Evolutionary conservation across 1,140 invertebrate genomes (phyloP).

Genomic region (Neelides sp.): DNA sequence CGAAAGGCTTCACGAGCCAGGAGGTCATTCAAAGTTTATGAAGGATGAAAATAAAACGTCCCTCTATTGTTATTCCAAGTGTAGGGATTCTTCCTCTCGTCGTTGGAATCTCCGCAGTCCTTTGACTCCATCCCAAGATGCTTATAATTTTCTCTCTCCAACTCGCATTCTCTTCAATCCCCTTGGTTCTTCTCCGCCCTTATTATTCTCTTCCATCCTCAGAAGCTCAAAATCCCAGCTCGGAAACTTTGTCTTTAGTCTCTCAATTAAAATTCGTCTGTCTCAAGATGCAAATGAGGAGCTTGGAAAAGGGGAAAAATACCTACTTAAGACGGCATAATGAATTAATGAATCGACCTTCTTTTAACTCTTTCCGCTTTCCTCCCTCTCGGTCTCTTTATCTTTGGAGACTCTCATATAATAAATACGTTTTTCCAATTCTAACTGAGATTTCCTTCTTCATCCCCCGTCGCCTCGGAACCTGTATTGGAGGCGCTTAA

Average conservation of each 20-base stretch:
- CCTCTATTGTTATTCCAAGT: slow-evolving; percentile 6
- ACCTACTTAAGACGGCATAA: slow-evolving; percentile 8
- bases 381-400: neutral
- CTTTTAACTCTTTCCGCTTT: slow-evolving; percentile 3
- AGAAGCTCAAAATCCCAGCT: neutral
- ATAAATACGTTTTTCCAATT: no score
- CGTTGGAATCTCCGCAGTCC: neutral
- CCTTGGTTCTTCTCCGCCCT: neutral
- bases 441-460: no score
- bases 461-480: no score
- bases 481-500: no score
- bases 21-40: slow-evolving; percentile 27
- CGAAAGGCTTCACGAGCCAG: slow-evolving; percentile 10
- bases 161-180: neutral
- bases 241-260: slow-evolving; percentile 11
- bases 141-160: neutral
- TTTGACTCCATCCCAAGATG: neutral
- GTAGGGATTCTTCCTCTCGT: neutral
- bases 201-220: no score
- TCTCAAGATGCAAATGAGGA: slow-evolving; percentile 16
- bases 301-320: neutral
- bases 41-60: slow-evolving; percentile 23
- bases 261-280: slow-evolving; percentile 21
- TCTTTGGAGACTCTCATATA: no score
- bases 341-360: slow-evolving; percentile 10